Evolutionary conservation across 2,797 vertebrate genomes (phyloP).

Genomic region (Coregonus sp.): DNA sequence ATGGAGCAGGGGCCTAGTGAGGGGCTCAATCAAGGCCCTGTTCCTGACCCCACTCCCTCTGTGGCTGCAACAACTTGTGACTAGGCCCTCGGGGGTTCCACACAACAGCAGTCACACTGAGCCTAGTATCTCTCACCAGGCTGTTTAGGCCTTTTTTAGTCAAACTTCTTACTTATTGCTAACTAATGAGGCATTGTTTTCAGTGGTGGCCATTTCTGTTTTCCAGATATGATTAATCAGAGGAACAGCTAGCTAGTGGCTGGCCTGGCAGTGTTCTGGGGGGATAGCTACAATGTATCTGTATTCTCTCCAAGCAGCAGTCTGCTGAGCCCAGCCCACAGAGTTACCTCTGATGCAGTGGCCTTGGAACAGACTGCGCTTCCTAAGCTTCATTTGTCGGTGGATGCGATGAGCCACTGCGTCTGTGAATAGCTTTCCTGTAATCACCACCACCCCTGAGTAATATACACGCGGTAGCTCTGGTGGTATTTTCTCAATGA

Average conservation of each 20-base stretch:
- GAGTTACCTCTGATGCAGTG: background rate
- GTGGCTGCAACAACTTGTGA: slow-evolving; percentile 5
- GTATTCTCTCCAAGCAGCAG: slow-evolving; percentile 5
- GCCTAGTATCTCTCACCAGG: slow-evolving; percentile 7
- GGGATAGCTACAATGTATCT: background rate
- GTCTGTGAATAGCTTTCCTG: slow-evolving; percentile 10
- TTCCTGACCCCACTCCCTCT: background rate
- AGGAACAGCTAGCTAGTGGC: background rate
- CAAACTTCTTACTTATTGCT: slow-evolving; percentile 24
- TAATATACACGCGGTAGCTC: background rate
- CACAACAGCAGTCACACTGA: slow-evolving; percentile 10
- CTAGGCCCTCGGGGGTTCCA: background rate
- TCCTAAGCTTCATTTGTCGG: background rate
- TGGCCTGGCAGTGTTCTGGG: background rate
- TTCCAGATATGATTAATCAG: slow-evolving; percentile 12
- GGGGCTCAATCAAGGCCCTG: background rate
- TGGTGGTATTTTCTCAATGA: background rate
- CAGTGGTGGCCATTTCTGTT: slow-evolving; percentile 7
- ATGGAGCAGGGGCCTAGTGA: background rate
- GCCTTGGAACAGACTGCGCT: background rate
- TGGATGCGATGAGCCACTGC: background rate
- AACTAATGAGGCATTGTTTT: slow-evolving; percentile 44
- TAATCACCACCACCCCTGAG: slow-evolving; percentile 9
- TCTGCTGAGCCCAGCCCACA: slow-evolving; percentile 9
- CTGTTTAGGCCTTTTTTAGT: slow-evolving; percentile 27